These are phyloP conservation scores for Brachyhypopomus occidentalis DNA, from an alignment of 2,113 vertebrate species.

Conservation along the genomic window DNA sequence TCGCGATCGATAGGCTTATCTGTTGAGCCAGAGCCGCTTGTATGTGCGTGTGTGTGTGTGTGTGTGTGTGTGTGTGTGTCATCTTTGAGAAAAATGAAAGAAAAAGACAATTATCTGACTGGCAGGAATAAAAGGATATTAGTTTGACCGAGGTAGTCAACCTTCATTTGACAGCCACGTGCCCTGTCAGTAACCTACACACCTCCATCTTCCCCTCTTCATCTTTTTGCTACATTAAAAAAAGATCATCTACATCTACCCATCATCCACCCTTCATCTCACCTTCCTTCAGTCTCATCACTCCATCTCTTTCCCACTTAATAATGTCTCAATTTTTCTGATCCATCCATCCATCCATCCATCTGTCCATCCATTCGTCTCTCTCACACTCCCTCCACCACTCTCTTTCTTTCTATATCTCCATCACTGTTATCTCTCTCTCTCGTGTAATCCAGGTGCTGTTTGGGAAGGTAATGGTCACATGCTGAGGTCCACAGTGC, in stretches of 20 bases:
- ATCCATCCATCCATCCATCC: too few relatives aligned
- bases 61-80: slow-evolving; percentile 41
- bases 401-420: slow-evolving; percentile 29
- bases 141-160: slow-evolving; percentile 56
- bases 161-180: slow-evolving; percentile 56
- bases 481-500: too few relatives aligned
- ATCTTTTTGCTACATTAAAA: background rate
- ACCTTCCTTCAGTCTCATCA: background rate
- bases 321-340: too few relatives aligned
- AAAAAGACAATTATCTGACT: slow-evolving; percentile 58
- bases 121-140: slow-evolving; percentile 53
- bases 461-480: too few relatives aligned
- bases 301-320: background rate
- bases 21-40: slow-evolving; percentile 58
- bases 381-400: too few relatives aligned
- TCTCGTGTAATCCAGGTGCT: too few relatives aligned
- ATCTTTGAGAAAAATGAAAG: slow-evolving; percentile 11
- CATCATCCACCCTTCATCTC: background rate
- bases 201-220: background rate
- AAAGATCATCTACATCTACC: background rate
- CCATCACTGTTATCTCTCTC: slow-evolving; percentile 8
- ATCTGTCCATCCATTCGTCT: background rate
- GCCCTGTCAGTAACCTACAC: slow-evolving; percentile 61
- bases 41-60: slow-evolving; percentile 36
- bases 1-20: slow-evolving; percentile 68